Base-by-base conservation (phyloP, 2,888 invertebrate species). In the Notodonta ziczac region DNA sequence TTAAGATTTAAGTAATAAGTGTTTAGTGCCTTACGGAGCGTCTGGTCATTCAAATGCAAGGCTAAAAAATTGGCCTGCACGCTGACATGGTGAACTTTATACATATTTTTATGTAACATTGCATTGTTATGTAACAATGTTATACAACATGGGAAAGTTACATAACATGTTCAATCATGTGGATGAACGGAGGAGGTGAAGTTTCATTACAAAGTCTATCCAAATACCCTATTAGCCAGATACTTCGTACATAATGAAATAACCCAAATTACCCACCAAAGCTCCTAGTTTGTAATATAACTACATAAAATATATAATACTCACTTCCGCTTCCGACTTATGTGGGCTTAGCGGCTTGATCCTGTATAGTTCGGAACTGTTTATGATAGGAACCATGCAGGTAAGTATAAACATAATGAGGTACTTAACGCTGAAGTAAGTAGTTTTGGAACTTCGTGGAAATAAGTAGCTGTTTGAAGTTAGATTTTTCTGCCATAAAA, bases 311-410 rank as follows among this genome's bases (percentile, higher is more conserved):
- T 46, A 46, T n/a, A 46, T 46, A 10, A 46, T 52, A 52, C 32
- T 12, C 32, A 32, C 32, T 52, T 52, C 52, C 52, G 52, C 52
- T 6, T 5, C 7, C 52, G 32, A 32, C 52, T 52, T 50, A 50
- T 9, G 50, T 16, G 50, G 50, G 50, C 16, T 50, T 50, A 50
- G 16, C 50, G 50, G 8, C 16, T 50, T 50, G 2, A 16, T 10
- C 16, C 50, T 9, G 4, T 24, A 35, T 57, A 62, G 46, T 57
- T 62, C 35, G 46, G n/a, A 58, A 39, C 56, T 12, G 52, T 55
- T 52, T 52, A 50, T 62, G 55, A 56, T 35, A 40, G 16, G 16
- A 51, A 52, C 12, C 44, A 51, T n/a, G 62, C 50, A 50, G 16
- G 16, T 16, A 50, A 50, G 24, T 24, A 24, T 24, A n/a, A 2